These are phyloP conservation scores for Nomada lathburiana DNA, from an alignment of 2,888 invertebrate species.

Conservation along the genomic window DNA sequence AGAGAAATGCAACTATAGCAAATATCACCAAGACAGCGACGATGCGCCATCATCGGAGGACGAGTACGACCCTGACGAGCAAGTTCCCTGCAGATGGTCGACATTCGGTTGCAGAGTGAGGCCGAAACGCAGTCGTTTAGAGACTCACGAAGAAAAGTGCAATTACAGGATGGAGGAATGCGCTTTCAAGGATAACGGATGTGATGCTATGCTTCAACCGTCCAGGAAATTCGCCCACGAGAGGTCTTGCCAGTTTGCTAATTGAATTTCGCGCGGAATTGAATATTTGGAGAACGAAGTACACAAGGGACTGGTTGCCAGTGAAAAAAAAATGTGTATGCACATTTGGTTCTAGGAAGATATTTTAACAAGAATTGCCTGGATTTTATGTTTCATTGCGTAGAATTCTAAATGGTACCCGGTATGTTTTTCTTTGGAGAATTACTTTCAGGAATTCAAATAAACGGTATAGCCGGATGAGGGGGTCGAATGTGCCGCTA, in stretches of 20 bases:
- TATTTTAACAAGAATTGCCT: too few relatives aligned
- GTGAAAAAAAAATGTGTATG: background rate
- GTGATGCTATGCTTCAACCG: conserved; percentile 63
- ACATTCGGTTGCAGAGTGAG: conserved; percentile 75
- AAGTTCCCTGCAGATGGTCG: conserved; percentile 75
- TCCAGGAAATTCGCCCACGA: conserved; percentile 71
- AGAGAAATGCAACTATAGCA: conserved; percentile 73
- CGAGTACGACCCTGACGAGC: conserved; percentile 71
- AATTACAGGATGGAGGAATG: conserved; percentile 77
- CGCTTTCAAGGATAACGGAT: conserved; percentile 69
- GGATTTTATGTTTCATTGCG: too few relatives aligned
- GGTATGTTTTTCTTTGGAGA: too few relatives aligned
- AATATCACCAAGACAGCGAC: conserved; percentile 43
- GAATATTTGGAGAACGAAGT: background rate
- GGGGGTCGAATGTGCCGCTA: too few relatives aligned
- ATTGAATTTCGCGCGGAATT: conserved; percentile 16
- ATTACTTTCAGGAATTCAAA: too few relatives aligned
- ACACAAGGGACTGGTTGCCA: background rate
- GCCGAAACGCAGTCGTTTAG: conserved; percentile 67
- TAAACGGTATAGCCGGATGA: too few relatives aligned
- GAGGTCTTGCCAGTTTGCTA: conserved; percentile 58
- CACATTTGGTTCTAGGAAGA: too few relatives aligned
- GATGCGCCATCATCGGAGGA: conserved; percentile 21
- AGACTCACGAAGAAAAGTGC: conserved; percentile 77
- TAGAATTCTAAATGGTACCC: too few relatives aligned